Evolutionary conservation across 2,888 invertebrate species (phyloP).

Genomic region (Caenorhabditis sinica): DNA sequence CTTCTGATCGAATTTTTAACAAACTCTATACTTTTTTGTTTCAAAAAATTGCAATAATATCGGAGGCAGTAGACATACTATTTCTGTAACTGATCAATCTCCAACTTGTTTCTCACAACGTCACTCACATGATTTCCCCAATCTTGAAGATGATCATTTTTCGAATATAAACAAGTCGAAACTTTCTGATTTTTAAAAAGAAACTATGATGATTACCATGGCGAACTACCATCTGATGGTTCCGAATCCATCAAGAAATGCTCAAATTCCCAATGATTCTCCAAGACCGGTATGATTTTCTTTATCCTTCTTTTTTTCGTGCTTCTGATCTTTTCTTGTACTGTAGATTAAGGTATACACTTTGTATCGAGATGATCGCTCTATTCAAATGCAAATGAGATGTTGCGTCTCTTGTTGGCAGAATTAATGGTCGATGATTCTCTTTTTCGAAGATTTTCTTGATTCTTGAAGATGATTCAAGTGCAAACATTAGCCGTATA

Average conservation of each 20-base stretch:
- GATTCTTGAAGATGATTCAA: constrained; percentile 22
- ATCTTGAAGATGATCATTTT: constrained; percentile 28
- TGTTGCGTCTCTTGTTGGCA: constrained; percentile 7
- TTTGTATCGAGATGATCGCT: background rate
- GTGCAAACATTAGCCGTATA: background rate
- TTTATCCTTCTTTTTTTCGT: background rate
- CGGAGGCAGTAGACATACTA: background rate
- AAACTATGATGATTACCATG: constrained; percentile 51
- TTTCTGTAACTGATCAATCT: constrained; percentile 20
- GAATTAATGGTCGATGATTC: background rate
- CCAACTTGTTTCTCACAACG: constrained; percentile 30
- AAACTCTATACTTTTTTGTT: constrained; percentile 14
- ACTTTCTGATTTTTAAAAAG: constrained; percentile 18
- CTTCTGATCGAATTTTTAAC: background rate
- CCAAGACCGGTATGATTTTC: constrained; percentile 39
- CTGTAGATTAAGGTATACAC: background rate
- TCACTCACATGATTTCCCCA: constrained; percentile 49
- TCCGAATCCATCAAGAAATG: constrained; percentile 38
- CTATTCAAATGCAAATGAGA: constrained; percentile 25
- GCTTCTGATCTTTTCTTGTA: constrained; percentile 6
- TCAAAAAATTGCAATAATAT: background rate
- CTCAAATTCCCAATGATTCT: constrained; percentile 17
- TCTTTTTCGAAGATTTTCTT: constrained; percentile 4
- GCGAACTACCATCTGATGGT: constrained; percentile 60
- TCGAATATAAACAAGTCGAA: constrained; percentile 28